These are phyloP conservation scores for Aleiodes testaceus DNA, from an alignment of 2,888 invertebrate genomes.

Conservation along the genomic window DNA sequence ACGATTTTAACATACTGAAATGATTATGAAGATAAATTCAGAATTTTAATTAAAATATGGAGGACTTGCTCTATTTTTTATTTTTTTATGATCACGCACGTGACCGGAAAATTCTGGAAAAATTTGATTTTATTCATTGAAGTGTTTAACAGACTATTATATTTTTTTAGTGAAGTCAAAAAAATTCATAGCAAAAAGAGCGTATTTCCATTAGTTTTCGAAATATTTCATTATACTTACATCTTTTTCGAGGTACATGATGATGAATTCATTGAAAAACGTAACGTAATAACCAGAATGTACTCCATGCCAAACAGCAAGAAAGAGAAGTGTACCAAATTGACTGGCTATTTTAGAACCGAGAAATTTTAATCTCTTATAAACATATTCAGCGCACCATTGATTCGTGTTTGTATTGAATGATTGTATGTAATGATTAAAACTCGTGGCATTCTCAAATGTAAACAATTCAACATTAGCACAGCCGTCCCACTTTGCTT, in stretches of 20 bases:
- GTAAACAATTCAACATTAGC: constrained; percentile 88
- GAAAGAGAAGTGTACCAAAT: constrained; percentile 85
- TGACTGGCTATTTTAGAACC: constrained; percentile 84
- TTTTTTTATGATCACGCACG: too few relatives aligned
- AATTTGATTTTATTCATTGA: too few relatives aligned
- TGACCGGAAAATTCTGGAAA: too few relatives aligned
- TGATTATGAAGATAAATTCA: too few relatives aligned
- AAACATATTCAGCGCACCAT: constrained; percentile 95
- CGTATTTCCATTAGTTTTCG: too few relatives aligned
- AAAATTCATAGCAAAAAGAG: too few relatives aligned
- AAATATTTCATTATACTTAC: constrained; percentile 73
- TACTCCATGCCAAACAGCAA: constrained; percentile 97
- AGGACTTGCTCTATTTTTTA: too few relatives aligned
- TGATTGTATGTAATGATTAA: constrained; percentile 90
- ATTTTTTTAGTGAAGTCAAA: too few relatives aligned
- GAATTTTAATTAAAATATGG: too few relatives aligned
- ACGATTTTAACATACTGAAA: too few relatives aligned
- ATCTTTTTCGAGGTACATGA: constrained; percentile 89
- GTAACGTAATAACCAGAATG: constrained; percentile 95
- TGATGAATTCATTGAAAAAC: constrained; percentile 92
- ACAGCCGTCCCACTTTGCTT: constrained; percentile 87
- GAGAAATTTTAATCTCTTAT: constrained; percentile 93
- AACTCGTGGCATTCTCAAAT: constrained; percentile 88
- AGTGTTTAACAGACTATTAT: too few relatives aligned
- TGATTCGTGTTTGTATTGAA: constrained; percentile 97